phyloP scores from a whole-genome alignment of 2,888 invertebrate species.

The Lingula anatina region DNA sequence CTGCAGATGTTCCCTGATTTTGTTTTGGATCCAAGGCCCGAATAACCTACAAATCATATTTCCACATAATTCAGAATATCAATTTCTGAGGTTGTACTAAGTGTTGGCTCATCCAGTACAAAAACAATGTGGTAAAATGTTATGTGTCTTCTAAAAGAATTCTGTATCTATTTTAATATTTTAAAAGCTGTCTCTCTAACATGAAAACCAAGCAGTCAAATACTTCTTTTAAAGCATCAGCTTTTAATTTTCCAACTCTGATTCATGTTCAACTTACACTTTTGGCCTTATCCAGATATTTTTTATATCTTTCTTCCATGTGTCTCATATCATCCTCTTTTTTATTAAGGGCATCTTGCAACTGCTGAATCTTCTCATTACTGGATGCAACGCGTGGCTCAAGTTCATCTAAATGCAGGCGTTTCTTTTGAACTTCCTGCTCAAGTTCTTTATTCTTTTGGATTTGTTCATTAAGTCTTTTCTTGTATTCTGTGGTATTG shows the following conservation, averaged over 20 bases:
- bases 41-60: conserved; percentile 68
- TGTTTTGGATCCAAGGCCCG: conserved; percentile 71
- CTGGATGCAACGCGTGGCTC: conserved; percentile 13
- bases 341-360: conserved; percentile 59
- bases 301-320: conserved; percentile 77
- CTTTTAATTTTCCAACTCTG: too few species aligned
- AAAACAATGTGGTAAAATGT: too few species aligned
- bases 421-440: conserved; percentile 27
- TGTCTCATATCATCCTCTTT: conserved; percentile 75
- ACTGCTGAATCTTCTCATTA: conserved; percentile 48
- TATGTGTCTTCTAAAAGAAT: too few species aligned
- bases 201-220: too few species aligned
- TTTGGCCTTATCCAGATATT: conserved; percentile 87
- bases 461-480: conserved; percentile 35
- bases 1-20: conserved; percentile 53
- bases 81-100: too few species aligned
- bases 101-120: too few species aligned
- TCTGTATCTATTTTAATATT: too few species aligned
- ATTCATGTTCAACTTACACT: conserved; percentile 54
- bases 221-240: too few species aligned
- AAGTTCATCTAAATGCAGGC: conserved; percentile 27
- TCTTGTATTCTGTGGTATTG: conserved; percentile 31
- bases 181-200: too few species aligned
- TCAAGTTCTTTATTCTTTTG: conserved; percentile 25
- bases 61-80: too few species aligned